Evolutionary conservation across 2,888 invertebrate species (phyloP).

Genomic region (Phaedon cochleariae): DNA sequence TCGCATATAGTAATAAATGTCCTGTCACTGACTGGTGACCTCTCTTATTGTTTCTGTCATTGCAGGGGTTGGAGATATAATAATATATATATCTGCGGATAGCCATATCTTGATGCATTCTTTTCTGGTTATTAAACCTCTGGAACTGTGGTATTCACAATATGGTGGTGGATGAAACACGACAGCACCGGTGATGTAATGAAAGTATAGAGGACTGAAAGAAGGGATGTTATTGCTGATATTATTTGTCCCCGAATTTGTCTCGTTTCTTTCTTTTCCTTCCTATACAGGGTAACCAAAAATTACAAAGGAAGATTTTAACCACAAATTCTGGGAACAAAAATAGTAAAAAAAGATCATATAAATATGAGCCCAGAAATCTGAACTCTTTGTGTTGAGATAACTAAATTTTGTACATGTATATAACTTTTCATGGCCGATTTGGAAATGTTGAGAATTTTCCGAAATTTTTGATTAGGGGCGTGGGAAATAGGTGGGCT

Average conservation of each 20-base stretch:
- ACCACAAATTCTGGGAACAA: too few species aligned
- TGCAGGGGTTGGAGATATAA: constrained; percentile 32
- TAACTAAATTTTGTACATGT: too few species aligned
- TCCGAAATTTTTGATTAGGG: too few species aligned
- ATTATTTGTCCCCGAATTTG: constrained; percentile 3
- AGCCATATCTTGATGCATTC: constrained; percentile 50
- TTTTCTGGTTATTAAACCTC: constrained; percentile 49
- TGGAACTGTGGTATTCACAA: constrained; percentile 48
- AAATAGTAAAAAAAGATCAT: too few species aligned
- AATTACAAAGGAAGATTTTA: too few species aligned
- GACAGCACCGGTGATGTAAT: constrained; percentile 46
- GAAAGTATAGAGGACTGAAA: constrained; percentile 36
- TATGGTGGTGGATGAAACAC: constrained; percentile 40
- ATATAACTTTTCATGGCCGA: too few species aligned
- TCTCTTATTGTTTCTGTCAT: constrained; percentile 57
- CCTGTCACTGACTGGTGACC: constrained; percentile 50
- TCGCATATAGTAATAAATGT: constrained; percentile 58
- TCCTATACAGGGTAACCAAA: too few species aligned
- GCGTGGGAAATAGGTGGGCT: too few species aligned
- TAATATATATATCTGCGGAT: constrained; percentile 12
- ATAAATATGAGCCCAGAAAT: too few species aligned
- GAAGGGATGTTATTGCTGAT: constrained; percentile 44
- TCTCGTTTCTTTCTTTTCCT: neutral
- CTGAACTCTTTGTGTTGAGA: too few species aligned
- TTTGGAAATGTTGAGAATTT: too few species aligned